Base-by-base conservation (phyloP, 64 coral and sea anemone species). In the Actinia tenebrosa region DNA sequence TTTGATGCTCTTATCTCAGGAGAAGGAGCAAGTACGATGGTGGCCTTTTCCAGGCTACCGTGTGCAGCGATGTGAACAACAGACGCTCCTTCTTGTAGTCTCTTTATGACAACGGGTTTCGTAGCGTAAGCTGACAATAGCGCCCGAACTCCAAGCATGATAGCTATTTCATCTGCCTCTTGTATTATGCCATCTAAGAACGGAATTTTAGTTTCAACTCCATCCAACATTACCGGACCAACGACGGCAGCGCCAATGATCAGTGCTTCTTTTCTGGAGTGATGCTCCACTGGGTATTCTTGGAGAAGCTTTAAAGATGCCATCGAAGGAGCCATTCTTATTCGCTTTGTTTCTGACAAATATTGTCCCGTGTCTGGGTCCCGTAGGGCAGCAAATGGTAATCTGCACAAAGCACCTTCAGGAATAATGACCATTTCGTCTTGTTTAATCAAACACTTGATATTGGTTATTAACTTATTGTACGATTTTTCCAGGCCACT, bases 301-400 rank as follows among this genome's bases (percentile, higher is more conserved):
- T 79, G 22, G 15, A 79, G 16, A 3, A 30, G 3, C 17, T 44
- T 79, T 45, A 79, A 79, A 5, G 77, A 45, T 45, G 26, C 27
- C 3, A 79, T 30, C 0, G 77, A 79, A 79, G 77, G 77, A 10
- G 44, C 27, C 4, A 79, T 25, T 42, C 77, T 3, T 45, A 79
- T 79, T 27, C 44, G 44, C 27, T 79, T 79, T 5, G 77, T 79
- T 45, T 79, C 77, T 42, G 44, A 79, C 26, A 79, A 45, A 46
- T 46, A 46, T 42, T 30, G 26, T 79, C 77, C 77, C 27, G 77
- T 42, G 20, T 79, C 77, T 17, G 77, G 77, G 44, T 79, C 44
- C 15, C 44, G 77, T 46, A 79, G 44, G 77, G 77, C 77, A 79
- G 77, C 77, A 79, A 79, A 79, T 79, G 77, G 77, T 16, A 79